These are phyloP conservation scores for Xylocopa sonorina DNA, from an alignment of 1,140 invertebrate genomes.

Conservation along the genomic window DNA sequence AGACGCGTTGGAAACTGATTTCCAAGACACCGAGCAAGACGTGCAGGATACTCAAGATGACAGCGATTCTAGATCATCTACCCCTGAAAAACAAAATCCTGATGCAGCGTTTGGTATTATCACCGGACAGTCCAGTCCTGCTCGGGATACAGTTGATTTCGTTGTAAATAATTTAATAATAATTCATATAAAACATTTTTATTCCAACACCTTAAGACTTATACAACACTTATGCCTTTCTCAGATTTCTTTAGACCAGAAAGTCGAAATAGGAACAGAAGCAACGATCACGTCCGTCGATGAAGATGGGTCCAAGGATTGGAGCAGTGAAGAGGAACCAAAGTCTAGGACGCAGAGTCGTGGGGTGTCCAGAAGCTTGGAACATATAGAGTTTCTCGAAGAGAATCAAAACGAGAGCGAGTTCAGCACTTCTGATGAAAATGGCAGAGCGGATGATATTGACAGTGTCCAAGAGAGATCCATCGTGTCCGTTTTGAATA, in stretches of 20 bases:
- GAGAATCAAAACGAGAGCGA: conserved; percentile 34
- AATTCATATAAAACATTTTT: not conserved
- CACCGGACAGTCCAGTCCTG: conserved; percentile 52
- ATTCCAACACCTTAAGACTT: too few relatives aligned
- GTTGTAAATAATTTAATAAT: conserved; percentile 52
- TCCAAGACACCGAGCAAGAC: conserved; percentile 1
- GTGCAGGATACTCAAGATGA: conserved; percentile 35
- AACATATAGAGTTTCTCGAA: not conserved
- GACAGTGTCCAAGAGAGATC: conserved; percentile 12
- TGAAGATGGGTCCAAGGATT: conserved; percentile 50
- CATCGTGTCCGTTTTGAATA: conserved; percentile 5
- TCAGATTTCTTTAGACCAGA: conserved; percentile 39
- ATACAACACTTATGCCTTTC: too few relatives aligned
- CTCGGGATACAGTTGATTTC: conserved; percentile 55
- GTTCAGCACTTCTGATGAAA: conserved; percentile 27
- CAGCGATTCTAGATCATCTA: conserved; percentile 60
- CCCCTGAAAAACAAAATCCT: conserved; percentile 40
- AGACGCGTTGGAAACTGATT: conserved; percentile 46
- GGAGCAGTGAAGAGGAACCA: conserved; percentile 58
- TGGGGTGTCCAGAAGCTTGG: conserved; percentile 12
- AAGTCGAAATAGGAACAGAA: not conserved
- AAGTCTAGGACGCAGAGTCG: conserved; percentile 10
- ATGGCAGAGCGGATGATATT: not conserved
- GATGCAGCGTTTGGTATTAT: conserved; percentile 71
- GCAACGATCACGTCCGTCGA: not conserved